Evolutionary conservation across 2,797 vertebrate species (phyloP), one percentile per base, ranked within the genome.

Genomic region (Echiichthys vipera): DNA sequence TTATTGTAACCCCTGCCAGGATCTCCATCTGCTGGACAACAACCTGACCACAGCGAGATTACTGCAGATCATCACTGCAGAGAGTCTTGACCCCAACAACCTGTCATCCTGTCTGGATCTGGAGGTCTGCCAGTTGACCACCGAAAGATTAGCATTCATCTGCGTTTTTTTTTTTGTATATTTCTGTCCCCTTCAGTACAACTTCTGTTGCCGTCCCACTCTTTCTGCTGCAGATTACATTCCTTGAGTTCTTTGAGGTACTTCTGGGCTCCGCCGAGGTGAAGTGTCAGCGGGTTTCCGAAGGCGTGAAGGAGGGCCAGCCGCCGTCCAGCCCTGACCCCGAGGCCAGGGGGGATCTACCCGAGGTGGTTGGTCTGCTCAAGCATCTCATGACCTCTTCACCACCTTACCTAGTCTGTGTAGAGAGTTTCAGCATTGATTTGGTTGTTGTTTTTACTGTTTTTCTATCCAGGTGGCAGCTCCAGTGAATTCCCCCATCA

Each of bases 171-270:
- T 9, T 36, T 55, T 20, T 32, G 2, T 49, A 2, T 14, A 11
- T 65, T 5, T 2, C 2, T 13, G 13, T 25, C 1, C 9, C 5
- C 5, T 2, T 30, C 3, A 15, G 2, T 4, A 0, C 34, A 0
- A 3, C 14, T 1, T 11, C 18, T 24, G 13, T 55, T 42, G 17
- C 42, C 12, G 15, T 27, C 4, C 27, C 9, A 3, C 11, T 17
- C 2, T 59, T 46, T 42, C 17, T 18, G 13, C 54, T 92, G 18
- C 86, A 99, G 98, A 85, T 99, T 45, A 95, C 95, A 1, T 98
- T 99, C 89, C 94, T 99, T 74, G 98, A 99, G 69, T 98, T 99
- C 89, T 95, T 96, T 11, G 98, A 99, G 83, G 94, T 95, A 13
- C 93, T 99, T 22, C 74, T 99, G 30, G 91, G 91, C n/a, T 97